Conservation (phyloP, 2,888 invertebrate genomes). For the Dendrolimus pini region DNA sequence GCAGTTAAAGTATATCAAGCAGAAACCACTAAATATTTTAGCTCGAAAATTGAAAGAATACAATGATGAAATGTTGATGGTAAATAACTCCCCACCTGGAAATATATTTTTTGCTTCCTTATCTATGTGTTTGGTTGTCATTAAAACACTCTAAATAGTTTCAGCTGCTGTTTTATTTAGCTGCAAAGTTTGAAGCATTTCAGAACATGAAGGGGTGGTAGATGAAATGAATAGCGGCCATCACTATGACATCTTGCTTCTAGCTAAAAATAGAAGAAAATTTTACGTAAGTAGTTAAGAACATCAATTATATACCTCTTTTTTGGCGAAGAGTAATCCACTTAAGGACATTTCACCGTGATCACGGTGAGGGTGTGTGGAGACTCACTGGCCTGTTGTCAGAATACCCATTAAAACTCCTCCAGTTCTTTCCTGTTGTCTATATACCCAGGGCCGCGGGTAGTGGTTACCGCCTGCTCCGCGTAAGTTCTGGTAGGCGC, state of each 20-base stretch:
- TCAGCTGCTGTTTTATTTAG: slow-evolving; percentile 5
- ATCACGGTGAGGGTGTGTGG: too few relatives aligned
- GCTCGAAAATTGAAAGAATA: slow-evolving; percentile 39
- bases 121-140: neutral
- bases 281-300: neutral
- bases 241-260: slow-evolving; percentile 41
- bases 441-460: too few relatives aligned
- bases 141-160: slow-evolving; percentile 13
- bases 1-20: slow-evolving; percentile 40
- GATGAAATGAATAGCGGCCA: slow-evolving; percentile 46
- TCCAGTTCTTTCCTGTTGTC: too few relatives aligned
- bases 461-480: too few relatives aligned
- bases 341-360: too few relatives aligned
- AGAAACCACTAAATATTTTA: slow-evolving; percentile 46
- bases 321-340: neutral
- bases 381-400: too few relatives aligned
- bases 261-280: slow-evolving; percentile 34
- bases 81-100: neutral
- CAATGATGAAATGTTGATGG: slow-evolving; percentile 17
- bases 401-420: too few relatives aligned
- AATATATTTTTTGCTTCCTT: neutral
- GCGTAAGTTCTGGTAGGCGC: too few relatives aligned
- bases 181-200: slow-evolving; percentile 25
- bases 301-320: too few relatives aligned
- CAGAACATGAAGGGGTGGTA: slow-evolving; percentile 43